Base-by-base conservation (phyloP, 2,797 vertebrate genomes). In the Calcarius lapponicus region DNA sequence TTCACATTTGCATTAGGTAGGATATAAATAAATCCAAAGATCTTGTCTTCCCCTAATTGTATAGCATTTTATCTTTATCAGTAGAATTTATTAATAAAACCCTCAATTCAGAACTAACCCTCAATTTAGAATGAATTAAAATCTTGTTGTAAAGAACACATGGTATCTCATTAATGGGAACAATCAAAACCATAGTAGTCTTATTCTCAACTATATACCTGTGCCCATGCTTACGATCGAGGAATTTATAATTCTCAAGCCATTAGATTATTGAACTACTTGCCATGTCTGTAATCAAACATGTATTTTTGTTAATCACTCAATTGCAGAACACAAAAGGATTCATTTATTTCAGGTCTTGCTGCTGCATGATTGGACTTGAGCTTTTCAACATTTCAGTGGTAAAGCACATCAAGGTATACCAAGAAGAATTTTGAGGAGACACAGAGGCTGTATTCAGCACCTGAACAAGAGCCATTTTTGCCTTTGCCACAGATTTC, bases 21-120 rank as follows among this genome's bases (percentile, higher is more conserved):
- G 64, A 80, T 95, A 94, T 94, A 94, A 95, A 96, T 93, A 91
- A 91, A 87, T 80, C 58, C 50, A 47, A 94, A 93, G 29, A 31
- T 53, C 47, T 94, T 82, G 38, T 92, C 65, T 95, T 71, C 38
- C 34, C 13, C 53, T 93, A 91, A 92, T 88, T 72, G 71, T 74
- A n/a, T n/a, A 45, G 14, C 47, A 57, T 73, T 95, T 90, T 81
- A 94, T 82, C 81, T 91, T 80, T 56, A 87, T 80, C 78, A 74
- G 51, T 73, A 85, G 67, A 89, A 87, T 76, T 80, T 87, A 76
- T 56, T 73, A 87, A 80, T 80, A 85, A 32, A 90, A 29, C 34
- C n/a, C 58, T 86, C 72, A 64, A 45, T 71, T 76, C 60, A 70
- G 65, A 64, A 76, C 84, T 43, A 88, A 43, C 31, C 24, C 71